A percentile compares a stretch with the other conserved stretches of the same genome.
These are phyloP conservation scores for Sigmodon hispidus DNA, from an alignment of 2,113 vertebrate species.

Conservation along the genomic window DNA sequence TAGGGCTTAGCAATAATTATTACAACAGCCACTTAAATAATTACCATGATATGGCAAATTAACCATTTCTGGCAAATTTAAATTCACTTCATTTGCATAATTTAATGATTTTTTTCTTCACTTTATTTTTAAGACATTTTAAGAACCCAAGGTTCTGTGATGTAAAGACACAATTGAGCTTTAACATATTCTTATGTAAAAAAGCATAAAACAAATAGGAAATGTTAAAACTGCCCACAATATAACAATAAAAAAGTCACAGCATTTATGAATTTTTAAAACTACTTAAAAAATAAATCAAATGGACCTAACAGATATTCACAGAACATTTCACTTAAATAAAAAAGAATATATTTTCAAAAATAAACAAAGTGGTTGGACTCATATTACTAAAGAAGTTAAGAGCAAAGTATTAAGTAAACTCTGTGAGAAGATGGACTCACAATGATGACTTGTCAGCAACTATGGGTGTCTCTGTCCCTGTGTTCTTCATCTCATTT, in stretches of 20 bases:
- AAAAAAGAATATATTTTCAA: no score
- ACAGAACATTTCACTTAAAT: no score
- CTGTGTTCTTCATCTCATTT: fast-evolving
- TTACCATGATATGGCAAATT: slow-evolving; percentile 44
- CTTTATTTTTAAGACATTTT: background rate
- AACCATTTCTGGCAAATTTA: background rate
- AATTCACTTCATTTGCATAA: slow-evolving; percentile 30
- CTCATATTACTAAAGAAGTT: background rate
- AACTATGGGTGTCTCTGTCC: background rate
- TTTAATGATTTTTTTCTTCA: background rate
- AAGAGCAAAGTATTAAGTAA: background rate
- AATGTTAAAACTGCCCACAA: background rate
- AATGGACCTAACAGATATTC: no score
- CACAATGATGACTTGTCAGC: background rate
- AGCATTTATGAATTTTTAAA: background rate
- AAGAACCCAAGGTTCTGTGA: background rate
- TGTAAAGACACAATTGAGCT: background rate
- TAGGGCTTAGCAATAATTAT: slow-evolving; percentile 55
- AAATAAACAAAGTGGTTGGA: background rate
- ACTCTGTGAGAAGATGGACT: background rate
- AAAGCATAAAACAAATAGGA: background rate
- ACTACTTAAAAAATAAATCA: background rate
- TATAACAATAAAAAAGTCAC: background rate
- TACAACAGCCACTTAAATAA: slow-evolving; percentile 38
- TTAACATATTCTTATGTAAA: background rate